Evolutionary conservation across 2,797 vertebrate species (phyloP), one percentile per base, ranked within the genome.

Genomic region (Distichodus sexfasciatus): DNA sequence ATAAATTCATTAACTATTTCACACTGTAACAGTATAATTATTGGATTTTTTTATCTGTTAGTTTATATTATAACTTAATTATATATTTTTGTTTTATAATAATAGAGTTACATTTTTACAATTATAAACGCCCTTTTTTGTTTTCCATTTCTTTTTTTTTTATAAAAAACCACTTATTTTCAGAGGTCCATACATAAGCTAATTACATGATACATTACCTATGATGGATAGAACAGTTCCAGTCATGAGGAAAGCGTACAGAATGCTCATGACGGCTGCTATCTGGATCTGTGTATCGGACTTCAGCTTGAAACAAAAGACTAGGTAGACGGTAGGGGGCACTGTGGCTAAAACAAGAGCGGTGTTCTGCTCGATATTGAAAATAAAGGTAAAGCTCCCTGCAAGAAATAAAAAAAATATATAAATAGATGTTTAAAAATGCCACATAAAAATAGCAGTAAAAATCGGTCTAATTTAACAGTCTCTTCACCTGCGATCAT

Each of bases 231-330:
- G 70, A 0, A 75, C 14, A 1, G 85, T 81, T 29, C 81, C 79
- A 58, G 78, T 48, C 89, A 90, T 91, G 23, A 92, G 77, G 59
- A 91, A 81, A 2, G 85, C 84, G n/a, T 91, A 92, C 0, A 80
- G 0, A 2, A 88, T 1, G 19, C 89, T 91, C 72, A 91, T 26
- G 17, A 88, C 0, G 1, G 58, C 88, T 69, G 88, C 89, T 7
- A 90, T 55, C 1, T n/a, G 76, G 44, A 91, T 87, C 76, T 90
- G 90, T 38, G 78, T 87, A 72, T 88, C 83, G 6, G 87, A 2
- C 35, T 89, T 90, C 6, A 88, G 65, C n/a, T 85, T 84, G 80
- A 85, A 91, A 73, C 89, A 91, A 7, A 91, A 74, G 3, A 36
- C 36, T 55, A 88, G 50, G 71, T 82, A 90, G 68, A 90, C 68